Base-by-base conservation (phyloP, 2,113 vertebrate genomes). In the Mungos mungo region DNA sequence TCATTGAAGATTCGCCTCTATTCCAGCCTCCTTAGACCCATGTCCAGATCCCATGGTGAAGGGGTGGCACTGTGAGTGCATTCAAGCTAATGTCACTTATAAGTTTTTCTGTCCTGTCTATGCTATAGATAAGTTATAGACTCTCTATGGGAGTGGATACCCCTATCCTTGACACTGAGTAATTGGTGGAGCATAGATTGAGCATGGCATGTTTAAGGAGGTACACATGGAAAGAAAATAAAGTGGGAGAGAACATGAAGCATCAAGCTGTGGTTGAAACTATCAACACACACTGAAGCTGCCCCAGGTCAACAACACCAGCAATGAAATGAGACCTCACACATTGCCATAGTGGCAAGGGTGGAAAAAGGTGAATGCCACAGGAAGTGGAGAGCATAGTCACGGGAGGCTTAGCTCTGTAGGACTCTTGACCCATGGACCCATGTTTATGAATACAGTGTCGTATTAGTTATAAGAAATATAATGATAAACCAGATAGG, bases 381-480 rank as follows among this genome's bases (percentile, higher is more conserved):
- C 9, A 9, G 47, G 21, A 7, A 10, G 38, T 2, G 13, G 33
- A 31, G 54, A 79, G 14, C 57, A 68, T 2, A 27, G 2, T 13
- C 80, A n/a, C 7, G 8, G 54, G 18, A n/a, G 8, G 2, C 71
- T 52, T 3, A 35, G 72, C 23, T n/a, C 2, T 19, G 8, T 3
- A 0, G 35, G 71, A 19, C 15, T 8, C 57, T 3, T 19, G 15
- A 5, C n/a, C 66, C 18, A n/a, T 3, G 0, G 1, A 38, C 23
- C 47, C 47, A 13, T 6, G 3, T 7, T 54, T 38, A 9, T 35
- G 47, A 91, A 27, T 54, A 13, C 25, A 45, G 1, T 2, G 18
- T 8, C 14, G 11, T 9, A 35, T 6, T 25, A 2, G n/a, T 57
- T 50, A 2, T 27, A 10, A 14, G 35, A 33, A 13, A 14, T 4